phyloP scores from a whole-genome alignment of 2,888 invertebrate species.

The Dusona sp. region DNA sequence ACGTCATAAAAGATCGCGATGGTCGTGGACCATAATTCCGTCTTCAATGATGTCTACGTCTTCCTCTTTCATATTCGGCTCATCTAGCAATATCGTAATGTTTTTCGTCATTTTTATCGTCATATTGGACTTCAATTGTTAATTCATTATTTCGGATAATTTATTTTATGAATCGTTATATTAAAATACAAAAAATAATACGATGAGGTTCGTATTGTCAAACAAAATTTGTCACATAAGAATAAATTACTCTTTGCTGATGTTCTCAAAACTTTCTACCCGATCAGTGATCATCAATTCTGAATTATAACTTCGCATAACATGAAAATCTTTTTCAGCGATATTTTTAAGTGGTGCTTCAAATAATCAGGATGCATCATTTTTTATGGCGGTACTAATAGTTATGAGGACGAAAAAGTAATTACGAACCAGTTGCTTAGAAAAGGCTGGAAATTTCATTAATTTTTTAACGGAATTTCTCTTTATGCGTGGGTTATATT shows the following conservation, averaged over 20 bases:
- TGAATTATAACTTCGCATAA: not conserved
- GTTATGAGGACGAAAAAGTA: not conserved
- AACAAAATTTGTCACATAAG: too few species aligned
- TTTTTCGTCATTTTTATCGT: not conserved
- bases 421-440: constrained; percentile 19
- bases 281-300: not conserved
- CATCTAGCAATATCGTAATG: too few species aligned
- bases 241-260: not conserved
- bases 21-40: constrained; percentile 47
- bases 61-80: not conserved
- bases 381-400: not conserved
- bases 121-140: not conserved
- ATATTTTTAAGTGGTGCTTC: not conserved
- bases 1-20: constrained; percentile 57
- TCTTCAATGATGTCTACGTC: not conserved
- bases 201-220: too few species aligned
- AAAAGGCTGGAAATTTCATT: not conserved
- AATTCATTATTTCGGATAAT: not conserved
- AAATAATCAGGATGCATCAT: not conserved
- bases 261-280: too few species aligned
- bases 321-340: not conserved
- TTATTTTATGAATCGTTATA: not conserved
- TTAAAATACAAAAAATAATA: too few species aligned
- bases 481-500: constrained; percentile 22
- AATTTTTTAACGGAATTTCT: constrained; percentile 27